A percentile compares a stretch with the other conserved stretches of the same genome.
These are phyloP conservation scores for Odontocerum albicorne DNA, from an alignment of 2,888 invertebrate species.

Conservation along the genomic window DNA sequence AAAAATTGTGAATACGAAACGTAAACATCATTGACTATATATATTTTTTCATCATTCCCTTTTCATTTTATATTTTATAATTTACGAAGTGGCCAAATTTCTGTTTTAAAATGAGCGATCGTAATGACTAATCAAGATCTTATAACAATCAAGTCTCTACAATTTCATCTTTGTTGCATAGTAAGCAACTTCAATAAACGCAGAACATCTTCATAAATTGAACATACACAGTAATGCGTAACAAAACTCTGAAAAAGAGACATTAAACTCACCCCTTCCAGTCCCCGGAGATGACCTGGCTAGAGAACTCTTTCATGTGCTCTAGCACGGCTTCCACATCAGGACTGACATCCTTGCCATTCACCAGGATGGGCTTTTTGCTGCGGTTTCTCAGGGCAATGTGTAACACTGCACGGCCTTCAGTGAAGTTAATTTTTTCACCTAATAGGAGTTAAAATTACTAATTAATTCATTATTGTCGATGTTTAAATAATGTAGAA, in stretches of 20 bases:
- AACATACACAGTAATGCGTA: no score
- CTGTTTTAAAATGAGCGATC: no score
- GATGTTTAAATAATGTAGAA: neutral
- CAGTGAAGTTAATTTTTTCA: conserved; percentile 97
- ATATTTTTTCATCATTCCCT: neutral
- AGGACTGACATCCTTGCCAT: conserved; percentile 89
- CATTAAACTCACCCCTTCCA: conserved; percentile 65
- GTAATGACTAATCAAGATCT: no score
- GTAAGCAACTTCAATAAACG: no score
- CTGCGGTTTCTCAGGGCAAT: conserved; percentile 87
- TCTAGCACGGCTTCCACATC: conserved; percentile 87
- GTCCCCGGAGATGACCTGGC: conserved; percentile 69
- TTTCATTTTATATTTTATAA: neutral
- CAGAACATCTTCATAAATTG: no score
- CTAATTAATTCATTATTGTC: neutral
- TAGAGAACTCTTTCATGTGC: conserved; percentile 94
- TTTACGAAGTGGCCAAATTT: neutral
- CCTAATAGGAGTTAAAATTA: conserved; percentile 63
- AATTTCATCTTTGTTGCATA: no score
- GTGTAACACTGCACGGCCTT: conserved; percentile 94
- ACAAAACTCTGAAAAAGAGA: no score
- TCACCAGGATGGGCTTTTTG: conserved; percentile 77
- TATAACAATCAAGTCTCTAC: no score
- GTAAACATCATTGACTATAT: neutral
- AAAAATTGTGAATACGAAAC: neutral